phyloP scores from a whole-genome alignment of 2,113 vertebrate genomes.

The Nesogale talazaci region DNA sequence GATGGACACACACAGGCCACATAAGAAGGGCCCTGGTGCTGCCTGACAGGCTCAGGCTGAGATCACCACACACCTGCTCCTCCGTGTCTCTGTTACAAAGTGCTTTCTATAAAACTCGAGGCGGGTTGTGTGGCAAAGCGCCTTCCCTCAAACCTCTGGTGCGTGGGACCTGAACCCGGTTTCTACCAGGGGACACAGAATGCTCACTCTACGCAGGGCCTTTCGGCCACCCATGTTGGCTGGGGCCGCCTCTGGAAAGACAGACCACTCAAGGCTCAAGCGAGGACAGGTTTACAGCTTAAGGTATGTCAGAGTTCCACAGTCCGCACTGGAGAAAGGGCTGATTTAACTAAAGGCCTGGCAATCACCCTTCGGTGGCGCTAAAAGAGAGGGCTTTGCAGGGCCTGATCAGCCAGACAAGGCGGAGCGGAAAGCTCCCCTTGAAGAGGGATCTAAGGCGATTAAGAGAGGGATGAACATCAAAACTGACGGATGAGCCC shows the following conservation, averaged over 20 bases:
- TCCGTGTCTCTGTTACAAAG: too few relatives aligned
- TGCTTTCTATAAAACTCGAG: too few relatives aligned
- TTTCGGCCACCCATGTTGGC: neutral
- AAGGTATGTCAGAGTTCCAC: slow-evolving; percentile 48
- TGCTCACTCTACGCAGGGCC: neutral
- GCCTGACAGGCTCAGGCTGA: too few relatives aligned
- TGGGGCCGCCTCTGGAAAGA: neutral
- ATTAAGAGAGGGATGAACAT: slow-evolving; percentile 78
- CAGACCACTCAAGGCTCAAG: slow-evolving; percentile 26
- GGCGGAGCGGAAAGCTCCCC: slow-evolving; percentile 71
- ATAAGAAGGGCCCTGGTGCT: too few relatives aligned
- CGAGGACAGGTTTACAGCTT: slow-evolving; percentile 38
- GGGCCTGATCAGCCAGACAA: slow-evolving; percentile 3
- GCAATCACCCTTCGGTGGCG: slow-evolving; percentile 59
- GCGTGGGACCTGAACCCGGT: neutral
- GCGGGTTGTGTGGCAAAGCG: neutral
- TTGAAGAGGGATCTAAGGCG: slow-evolving; percentile 75
- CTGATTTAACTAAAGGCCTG: slow-evolving; percentile 63
- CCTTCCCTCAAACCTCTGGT: neutral
- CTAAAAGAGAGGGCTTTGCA: neutral
- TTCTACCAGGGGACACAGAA: neutral
- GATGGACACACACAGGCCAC: too few relatives aligned
- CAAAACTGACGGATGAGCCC: slow-evolving; percentile 79
- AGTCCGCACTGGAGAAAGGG: slow-evolving; percentile 36
- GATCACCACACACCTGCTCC: too few relatives aligned